Conservation (phyloP, 2,797 vertebrate species). For the Acanthurus tractus region DNA sequence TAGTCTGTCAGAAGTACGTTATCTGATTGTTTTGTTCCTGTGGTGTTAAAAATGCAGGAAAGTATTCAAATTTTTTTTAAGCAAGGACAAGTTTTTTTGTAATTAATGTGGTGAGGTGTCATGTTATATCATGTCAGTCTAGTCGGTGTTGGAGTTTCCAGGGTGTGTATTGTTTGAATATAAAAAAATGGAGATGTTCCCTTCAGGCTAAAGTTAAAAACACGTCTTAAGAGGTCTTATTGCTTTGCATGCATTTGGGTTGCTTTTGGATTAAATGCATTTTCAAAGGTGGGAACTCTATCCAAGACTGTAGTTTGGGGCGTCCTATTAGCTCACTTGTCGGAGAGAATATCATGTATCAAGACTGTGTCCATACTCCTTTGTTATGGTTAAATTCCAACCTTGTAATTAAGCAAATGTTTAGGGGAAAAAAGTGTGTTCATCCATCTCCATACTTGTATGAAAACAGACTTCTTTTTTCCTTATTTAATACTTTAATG, state of each 20-base stretch:
- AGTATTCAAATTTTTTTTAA: constrained; percentile 12
- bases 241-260: background rate
- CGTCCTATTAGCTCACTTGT: background rate
- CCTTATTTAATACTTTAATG: background rate
- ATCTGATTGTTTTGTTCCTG: background rate
- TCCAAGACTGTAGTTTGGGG: background rate
- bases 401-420: background rate
- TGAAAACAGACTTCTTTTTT: background rate
- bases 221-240: background rate
- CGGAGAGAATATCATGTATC: background rate
- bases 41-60: constrained; percentile 3
- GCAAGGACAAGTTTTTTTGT: constrained; percentile 12
- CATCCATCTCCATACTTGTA: background rate
- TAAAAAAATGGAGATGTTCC: constrained; percentile 18
- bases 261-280: background rate
- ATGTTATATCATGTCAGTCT: constrained; percentile 1
- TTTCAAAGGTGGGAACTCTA: background rate
- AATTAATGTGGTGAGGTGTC: constrained; percentile 5
- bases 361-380: too few relatives aligned
- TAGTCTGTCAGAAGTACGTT: background rate
- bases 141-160: background rate
- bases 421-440: background rate
- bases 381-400: too few relatives aligned
- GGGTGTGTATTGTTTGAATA: background rate
- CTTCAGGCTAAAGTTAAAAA: background rate